Conservation (phyloP, 2,888 invertebrate genomes). For the Apantesis nais region DNA sequence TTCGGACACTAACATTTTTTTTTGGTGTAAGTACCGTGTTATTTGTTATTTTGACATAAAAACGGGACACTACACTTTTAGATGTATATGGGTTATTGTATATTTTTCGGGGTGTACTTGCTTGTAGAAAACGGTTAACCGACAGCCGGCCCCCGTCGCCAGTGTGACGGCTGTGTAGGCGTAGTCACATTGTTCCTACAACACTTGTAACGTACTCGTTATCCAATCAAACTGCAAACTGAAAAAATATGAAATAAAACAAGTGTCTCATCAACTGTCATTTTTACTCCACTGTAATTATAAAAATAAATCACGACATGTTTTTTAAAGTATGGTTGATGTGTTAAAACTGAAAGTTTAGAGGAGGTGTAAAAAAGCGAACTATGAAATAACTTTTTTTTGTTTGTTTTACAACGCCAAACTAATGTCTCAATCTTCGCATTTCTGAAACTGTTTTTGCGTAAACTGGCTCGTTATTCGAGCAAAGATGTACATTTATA, state of each 20-base stretch:
- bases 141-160: background rate
- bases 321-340: background rate
- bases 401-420: no score
- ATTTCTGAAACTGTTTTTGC: no score
- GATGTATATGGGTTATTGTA: background rate
- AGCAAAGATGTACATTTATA: no score
- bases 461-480: no score
- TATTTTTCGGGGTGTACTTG: background rate
- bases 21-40: no score
- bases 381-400: no score
- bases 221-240: background rate
- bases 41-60: no score
- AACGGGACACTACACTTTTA: no score
- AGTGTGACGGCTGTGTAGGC: background rate
- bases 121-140: background rate
- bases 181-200: conserved; percentile 3
- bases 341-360: background rate
- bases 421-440: no score
- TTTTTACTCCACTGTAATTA: background rate
- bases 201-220: background rate
- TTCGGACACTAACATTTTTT: no score
- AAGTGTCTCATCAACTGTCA: background rate
- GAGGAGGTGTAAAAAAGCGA: background rate
- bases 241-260: background rate
- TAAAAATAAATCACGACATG: background rate